These are phyloP conservation scores for Caenorhabditis sp. DNA, from an alignment of 2,888 invertebrate species.

Conservation along the genomic window DNA sequence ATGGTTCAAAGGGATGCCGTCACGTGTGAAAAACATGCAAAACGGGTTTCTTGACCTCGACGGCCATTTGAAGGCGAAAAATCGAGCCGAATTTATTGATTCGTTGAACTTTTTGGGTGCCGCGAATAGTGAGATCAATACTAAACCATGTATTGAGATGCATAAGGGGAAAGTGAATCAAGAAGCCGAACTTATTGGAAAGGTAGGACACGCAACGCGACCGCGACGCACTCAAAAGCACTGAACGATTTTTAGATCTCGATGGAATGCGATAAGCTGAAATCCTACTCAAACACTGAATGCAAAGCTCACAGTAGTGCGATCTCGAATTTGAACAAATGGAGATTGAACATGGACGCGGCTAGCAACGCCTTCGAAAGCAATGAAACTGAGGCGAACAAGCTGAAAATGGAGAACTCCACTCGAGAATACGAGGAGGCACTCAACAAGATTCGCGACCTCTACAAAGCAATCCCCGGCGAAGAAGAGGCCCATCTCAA, in stretches of 20 bases:
- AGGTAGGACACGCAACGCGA: too few species aligned
- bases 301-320: background rate
- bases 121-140: background rate
- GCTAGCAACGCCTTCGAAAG: background rate
- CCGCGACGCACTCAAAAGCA: too few species aligned
- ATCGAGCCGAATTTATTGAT: background rate
- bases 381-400: background rate
- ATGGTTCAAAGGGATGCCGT: background rate
- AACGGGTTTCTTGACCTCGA: background rate
- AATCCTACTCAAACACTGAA: background rate
- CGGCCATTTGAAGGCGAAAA: background rate
- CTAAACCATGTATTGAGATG: background rate
- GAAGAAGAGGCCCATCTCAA: background rate
- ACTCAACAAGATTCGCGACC: background rate
- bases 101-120: background rate
- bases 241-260: too few species aligned
- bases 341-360: background rate
- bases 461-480: background rate
- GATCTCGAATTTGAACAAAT: background rate
- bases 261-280: background rate
- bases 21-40: background rate
- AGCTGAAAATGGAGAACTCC: background rate
- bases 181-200: background rate
- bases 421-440: background rate
- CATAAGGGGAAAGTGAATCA: background rate